Percentiles rank a stretch among this genome's conserved stretches.
Evolutionary conservation across 2,797 vertebrate genomes (phyloP).

Genomic region (Sparus aurata): DNA sequence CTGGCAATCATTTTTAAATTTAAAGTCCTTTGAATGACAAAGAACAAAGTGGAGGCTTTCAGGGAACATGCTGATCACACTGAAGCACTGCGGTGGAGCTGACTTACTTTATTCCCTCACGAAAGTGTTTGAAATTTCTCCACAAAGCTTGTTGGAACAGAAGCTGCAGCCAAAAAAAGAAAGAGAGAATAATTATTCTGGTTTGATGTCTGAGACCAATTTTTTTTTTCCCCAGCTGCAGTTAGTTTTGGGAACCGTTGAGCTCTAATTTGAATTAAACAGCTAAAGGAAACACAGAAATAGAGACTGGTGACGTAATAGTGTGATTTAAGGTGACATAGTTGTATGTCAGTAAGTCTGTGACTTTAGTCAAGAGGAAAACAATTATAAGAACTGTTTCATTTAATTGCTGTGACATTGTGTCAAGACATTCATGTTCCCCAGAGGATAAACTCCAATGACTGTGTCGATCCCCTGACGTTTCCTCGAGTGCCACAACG

Average conservation of each 20-base stretch:
- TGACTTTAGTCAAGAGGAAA: background rate
- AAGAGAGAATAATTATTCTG: conserved; percentile 4
- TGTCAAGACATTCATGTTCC: background rate
- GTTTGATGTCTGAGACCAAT: conserved; percentile 17
- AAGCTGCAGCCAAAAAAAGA: background rate
- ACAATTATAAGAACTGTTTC: background rate
- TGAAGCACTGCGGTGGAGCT: background rate
- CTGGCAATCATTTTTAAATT: conserved; percentile 4
- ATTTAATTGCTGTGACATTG: background rate
- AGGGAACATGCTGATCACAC: conserved; percentile 24
- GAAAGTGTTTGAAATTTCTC: conserved; percentile 18
- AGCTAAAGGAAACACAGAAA: background rate
- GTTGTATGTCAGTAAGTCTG: no score
- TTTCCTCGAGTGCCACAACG: background rate
- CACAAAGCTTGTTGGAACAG: conserved; percentile 9
- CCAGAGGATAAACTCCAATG: no score
- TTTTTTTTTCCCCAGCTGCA: background rate
- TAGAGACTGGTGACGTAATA: background rate
- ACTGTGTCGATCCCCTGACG: background rate
- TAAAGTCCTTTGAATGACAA: conserved; percentile 9
- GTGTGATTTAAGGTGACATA: background rate
- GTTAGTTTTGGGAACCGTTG: background rate
- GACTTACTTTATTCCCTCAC: conserved; percentile 23
- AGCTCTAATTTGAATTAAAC: background rate
- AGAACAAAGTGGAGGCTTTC: conserved; percentile 7